Base-by-base conservation (phyloP, 2,113 vertebrate species). In the Calypte anna region DNA sequence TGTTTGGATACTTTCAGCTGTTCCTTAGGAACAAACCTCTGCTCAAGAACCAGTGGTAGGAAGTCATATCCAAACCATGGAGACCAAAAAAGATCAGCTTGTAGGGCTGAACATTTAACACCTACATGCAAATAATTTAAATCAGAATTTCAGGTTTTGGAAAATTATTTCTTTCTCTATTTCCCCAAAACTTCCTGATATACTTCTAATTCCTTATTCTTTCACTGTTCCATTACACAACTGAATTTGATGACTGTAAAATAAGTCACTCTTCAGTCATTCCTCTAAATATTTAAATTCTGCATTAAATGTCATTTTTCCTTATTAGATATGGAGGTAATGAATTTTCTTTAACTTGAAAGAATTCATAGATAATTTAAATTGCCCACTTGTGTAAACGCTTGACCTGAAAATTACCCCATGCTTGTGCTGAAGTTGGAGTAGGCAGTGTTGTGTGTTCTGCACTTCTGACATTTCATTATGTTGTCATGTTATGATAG, bases 201-300 rank as follows among this genome's bases (percentile, higher is more conserved):
- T 84, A 28, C 18, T 91, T 87, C 9, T 70, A 80, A 80, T 89
- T 94, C 48, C 85, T 66, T 93, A 27, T 38, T 70, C 40, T 86
- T 87, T 70, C 57, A 27, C 61, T 91, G 61, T 90, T 96, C 82
- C 89, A 77, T 96, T 97, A 94, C 72, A 86, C 96, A 96, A 89
- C 70, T 94, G 61, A 84, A 80, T 94, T 86, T 95, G 68, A 94
- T 96, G 92, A 91, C 74, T 43, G 10, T 62, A 80, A 58, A 33
- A 55, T 89, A 94, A 93, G 63, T 80, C 94, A 96, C 97, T 96
- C 88, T 69, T 96, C 89, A 88, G 79, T 84, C 79, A 78, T 93
- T 90, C 80, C 94, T 58, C 84, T 97, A 97, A 96, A 97, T 97
- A 97, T 96, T 97, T 97, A 91, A 97, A 85, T 95, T 96, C 88